These are phyloP conservation scores for Drosophila vallismaia DNA, from an alignment of 2,888 invertebrate species.

Conservation along the genomic window DNA sequence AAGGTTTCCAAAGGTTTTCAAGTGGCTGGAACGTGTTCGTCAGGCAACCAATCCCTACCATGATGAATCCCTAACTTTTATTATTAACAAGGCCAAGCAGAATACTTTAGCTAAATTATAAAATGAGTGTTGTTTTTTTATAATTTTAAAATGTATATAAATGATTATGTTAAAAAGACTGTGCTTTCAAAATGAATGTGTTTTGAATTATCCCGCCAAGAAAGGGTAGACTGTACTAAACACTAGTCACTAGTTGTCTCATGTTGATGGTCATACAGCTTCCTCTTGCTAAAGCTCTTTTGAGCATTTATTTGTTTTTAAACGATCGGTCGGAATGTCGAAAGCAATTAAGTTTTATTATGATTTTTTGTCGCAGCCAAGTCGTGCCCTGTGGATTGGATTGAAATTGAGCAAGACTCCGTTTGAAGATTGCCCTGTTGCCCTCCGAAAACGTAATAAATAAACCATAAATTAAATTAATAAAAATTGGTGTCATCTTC, in stretches of 20 bases:
- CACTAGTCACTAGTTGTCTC: not conserved
- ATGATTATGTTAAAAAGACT: not conserved
- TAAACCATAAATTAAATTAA: not conserved
- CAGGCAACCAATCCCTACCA: conserved; percentile 86
- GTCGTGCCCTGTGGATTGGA: conserved; percentile 89
- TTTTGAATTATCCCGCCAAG: not conserved
- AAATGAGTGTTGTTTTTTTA: not conserved
- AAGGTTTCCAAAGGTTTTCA: conserved; percentile 86
- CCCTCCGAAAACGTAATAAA: conserved; percentile 87
- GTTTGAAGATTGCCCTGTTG: conserved; percentile 87
- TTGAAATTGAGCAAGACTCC: conserved; percentile 87
- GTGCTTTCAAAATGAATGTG: not conserved
- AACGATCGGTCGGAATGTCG: conserved; percentile 48
- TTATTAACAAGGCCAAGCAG: conserved; percentile 84
- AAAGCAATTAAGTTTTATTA: conserved; percentile 85
- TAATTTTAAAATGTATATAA: not conserved
- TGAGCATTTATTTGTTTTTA: conserved; percentile 6
- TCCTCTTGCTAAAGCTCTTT: not conserved
- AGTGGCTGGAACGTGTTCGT: conserved; percentile 88
- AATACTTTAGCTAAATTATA: not conserved
- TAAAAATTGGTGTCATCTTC: not conserved
- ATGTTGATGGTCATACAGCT: not conserved
- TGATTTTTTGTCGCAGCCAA: conserved; percentile 91
- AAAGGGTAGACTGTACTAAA: not conserved
- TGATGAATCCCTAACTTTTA: conserved; percentile 86